Base-by-base conservation (phyloP, 2,113 vertebrate genomes). In the Microcebus griseorufus region DNA sequence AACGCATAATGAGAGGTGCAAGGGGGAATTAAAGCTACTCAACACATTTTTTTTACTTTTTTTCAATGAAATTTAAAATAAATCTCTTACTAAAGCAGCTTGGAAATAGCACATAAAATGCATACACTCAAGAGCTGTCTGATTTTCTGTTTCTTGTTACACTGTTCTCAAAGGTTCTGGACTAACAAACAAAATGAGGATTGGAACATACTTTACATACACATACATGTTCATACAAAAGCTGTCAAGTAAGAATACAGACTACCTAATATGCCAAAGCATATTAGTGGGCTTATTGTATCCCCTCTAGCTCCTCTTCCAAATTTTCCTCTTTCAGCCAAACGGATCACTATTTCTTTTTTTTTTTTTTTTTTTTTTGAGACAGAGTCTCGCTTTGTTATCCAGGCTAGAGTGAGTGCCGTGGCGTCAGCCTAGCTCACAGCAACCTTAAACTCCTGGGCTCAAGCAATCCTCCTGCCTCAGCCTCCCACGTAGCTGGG, bases 1-100 rank as follows among this genome's bases (percentile, higher is more conserved):
- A 97, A 95, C 72, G 90, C 60, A 95, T 96, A 98, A 96, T 93
- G 84, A 97, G 90, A 96, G 94, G 80, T 88, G 9, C 78, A 67
- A 65, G 91, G 94, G 83, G 60, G 78, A 97, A 97, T 90, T 81
- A 95, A 90, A 97, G 96, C 95, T 96, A 85, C 51, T 91, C 97
- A 94, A 89, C 39, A n/a, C 0, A 22, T 22, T 34, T 97, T 97
- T 37, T 90, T 75, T 72, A 88, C 37, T 70, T 93, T 90, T 90
- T 86, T 65, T 10, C 32, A 96, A 95, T 34, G 0, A 79, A 37
- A 87, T 96, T 97, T 93, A 94, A 98, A 97, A 97, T 95, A 91
- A 97, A 97, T 81, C 32, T 92, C 11, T 6, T 0, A 97, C 62
- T 94, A 97, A 96, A 85, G 51, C 23, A 42, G 37, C 76, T 93